These are phyloP conservation scores for Dendrolimus kikuchii DNA, from an alignment of 1,140 invertebrate genomes.

Conservation along the genomic window DNA sequence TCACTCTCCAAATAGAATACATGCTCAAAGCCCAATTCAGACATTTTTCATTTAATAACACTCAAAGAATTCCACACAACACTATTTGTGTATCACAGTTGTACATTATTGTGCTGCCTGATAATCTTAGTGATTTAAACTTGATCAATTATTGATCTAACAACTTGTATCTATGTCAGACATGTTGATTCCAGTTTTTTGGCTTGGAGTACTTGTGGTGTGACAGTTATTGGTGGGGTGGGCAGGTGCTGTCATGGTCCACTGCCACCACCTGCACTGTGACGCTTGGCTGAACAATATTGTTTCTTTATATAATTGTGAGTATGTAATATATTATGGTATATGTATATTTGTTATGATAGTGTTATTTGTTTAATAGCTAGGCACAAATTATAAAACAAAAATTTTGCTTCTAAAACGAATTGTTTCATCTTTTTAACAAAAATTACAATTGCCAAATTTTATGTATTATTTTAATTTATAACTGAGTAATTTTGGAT, in stretches of 20 bases:
- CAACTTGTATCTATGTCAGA: slow-evolving; percentile 50
- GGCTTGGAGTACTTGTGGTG: slow-evolving; percentile 24
- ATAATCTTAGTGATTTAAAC: slow-evolving; percentile 24
- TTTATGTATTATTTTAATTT: too few relatives aligned
- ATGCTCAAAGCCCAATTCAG: slow-evolving; percentile 70
- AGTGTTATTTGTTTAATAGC: background rate
- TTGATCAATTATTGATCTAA: slow-evolving; percentile 57
- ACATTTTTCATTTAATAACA: slow-evolving; percentile 38
- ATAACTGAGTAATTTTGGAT: too few relatives aligned
- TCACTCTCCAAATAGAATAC: slow-evolving; percentile 72
- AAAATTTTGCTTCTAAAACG: too few relatives aligned
- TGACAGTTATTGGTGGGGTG: slow-evolving; percentile 39
- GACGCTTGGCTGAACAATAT: slow-evolving; percentile 45
- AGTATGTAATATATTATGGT: slow-evolving; percentile 1
- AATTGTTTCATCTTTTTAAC: too few relatives aligned
- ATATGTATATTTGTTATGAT: background rate
- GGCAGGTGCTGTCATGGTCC: slow-evolving; percentile 58
- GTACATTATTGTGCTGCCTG: slow-evolving; percentile 36
- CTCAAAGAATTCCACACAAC: slow-evolving; percentile 19
- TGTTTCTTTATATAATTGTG: slow-evolving; percentile 16
- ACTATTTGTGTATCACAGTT: slow-evolving; percentile 21
- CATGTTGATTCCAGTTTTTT: slow-evolving; percentile 24
- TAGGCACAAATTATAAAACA: too few relatives aligned
- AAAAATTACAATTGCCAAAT: too few relatives aligned
- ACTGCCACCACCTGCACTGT: slow-evolving; percentile 52